Evolutionary conservation across 1,140 invertebrate genomes (phyloP).

Genomic region (Ridgeia piscesae): DNA sequence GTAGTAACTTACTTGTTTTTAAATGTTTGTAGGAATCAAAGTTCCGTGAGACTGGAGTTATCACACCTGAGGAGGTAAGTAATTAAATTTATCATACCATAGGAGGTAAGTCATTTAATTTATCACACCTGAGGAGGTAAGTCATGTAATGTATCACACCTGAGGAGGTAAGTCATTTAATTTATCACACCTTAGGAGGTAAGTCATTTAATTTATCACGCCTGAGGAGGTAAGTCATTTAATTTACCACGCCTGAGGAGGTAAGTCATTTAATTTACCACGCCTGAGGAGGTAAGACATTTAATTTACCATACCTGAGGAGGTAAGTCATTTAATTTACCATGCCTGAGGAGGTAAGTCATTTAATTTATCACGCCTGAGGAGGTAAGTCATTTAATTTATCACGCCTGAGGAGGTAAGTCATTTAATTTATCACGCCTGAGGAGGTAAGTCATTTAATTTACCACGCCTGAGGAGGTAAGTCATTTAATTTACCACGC

Average conservation of each 20-base stretch:
- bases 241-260: background rate
- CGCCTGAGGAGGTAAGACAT: background rate
- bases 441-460: slow-evolving; percentile 25
- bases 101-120: no score
- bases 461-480: slow-evolving; percentile 14
- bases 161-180: no score
- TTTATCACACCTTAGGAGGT: background rate
- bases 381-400: slow-evolving; percentile 28
- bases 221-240: slow-evolving; percentile 1
- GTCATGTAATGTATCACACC: slow-evolving; percentile 31
- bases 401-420: slow-evolving; percentile 8
- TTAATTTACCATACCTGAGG: background rate
- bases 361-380: background rate
- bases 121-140: background rate
- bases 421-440: background rate
- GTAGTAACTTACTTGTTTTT: no score
- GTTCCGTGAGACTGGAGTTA: slow-evolving; percentile 95
- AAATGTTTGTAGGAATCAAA: slow-evolving; percentile 82
- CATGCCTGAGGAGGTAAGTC: background rate
- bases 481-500: background rate
- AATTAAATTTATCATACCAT: background rate
- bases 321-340: slow-evolving; percentile 28
- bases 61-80: slow-evolving; percentile 76
- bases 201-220: slow-evolving; percentile 28
- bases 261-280: slow-evolving; percentile 29